Evolutionary conservation across 37 sponge, comb jelly and placozoan genomes (phyloP), one percentile per base, ranked within the genome.

Genomic region (Halisarca cf. caerulea): DNA sequence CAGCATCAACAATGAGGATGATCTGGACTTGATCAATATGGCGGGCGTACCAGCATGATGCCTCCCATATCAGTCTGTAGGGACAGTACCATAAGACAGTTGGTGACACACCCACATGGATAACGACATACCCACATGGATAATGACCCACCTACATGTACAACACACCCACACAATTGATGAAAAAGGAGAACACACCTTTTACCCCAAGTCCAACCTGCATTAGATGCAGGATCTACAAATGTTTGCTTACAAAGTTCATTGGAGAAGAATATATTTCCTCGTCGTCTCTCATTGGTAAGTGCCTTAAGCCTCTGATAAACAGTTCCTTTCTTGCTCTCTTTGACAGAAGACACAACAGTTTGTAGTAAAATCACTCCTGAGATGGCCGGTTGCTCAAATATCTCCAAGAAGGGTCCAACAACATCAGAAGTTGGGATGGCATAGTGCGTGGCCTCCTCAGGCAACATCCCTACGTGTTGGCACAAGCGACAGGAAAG

Each of bases 351-450:
- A 43, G 75, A 5, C 21, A 83, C 45, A 1, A 66, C 83, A 45
- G 92, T 88, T 44, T 88, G 92, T 2, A 86, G 66, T 4, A 93
- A 28, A 7, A 93, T 74, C 24, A 87, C 5, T 8, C 82, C 88
- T 11, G 40, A 44, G 25, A 93, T 27, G 5, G 53, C 57, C 1
- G 94, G 83, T 0, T 83, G 40, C 69, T 93, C 85, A 80, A 87
- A 87, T 17, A 93, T 58, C 54, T 93, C 94, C 75, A 87, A 37
- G 36, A 59, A 90, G 0, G 84, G 58, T 2, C 58, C 18, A 28
- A 90, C 54, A 27, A 68, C 61, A 18, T 79, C 35, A 32, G 34
- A 68, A 55, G 86, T 86, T 45, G 91, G 94, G 1, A 93, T 53
- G 30, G 81, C 57, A 68, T 90, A 93, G 59, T 90, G 94, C 0